phyloP scores from a whole-genome alignment of 2,888 invertebrate species.

The Protophormia terraenovae region DNA sequence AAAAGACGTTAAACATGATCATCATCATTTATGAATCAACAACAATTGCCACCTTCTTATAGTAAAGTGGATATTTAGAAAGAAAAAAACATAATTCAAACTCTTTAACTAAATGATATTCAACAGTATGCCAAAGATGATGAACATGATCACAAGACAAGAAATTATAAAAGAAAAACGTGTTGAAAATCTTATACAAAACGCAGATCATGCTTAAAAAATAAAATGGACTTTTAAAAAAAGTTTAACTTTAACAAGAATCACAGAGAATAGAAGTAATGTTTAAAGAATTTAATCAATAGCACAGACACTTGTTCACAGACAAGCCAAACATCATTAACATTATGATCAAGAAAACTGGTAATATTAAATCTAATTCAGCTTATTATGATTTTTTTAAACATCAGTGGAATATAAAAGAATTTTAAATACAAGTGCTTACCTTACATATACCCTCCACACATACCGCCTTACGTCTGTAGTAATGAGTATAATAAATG shows the following conservation, averaged over 20 bases:
- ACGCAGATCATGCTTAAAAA: background rate
- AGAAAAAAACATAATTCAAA: constrained; percentile 30
- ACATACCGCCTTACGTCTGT: constrained; percentile 86
- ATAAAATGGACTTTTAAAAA: constrained; percentile 28
- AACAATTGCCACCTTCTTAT: constrained; percentile 64
- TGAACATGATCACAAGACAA: constrained; percentile 6
- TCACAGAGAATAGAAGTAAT: constrained; percentile 26
- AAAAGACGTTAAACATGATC: constrained; percentile 44
- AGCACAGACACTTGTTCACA: constrained; percentile 47
- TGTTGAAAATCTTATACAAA: constrained; percentile 24
- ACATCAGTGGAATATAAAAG: constrained; percentile 11
- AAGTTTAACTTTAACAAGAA: constrained; percentile 61
- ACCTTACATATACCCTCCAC: constrained; percentile 92
- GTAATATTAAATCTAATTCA: background rate
- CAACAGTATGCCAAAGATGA: background rate
- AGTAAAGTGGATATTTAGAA: constrained; percentile 25
- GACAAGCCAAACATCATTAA: constrained; percentile 25
- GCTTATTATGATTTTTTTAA: background rate
- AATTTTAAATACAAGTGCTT: constrained; percentile 75
- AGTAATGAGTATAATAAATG: constrained; percentile 81
- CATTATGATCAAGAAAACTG: background rate
- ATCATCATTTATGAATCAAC: constrained; percentile 37
- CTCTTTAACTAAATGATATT: constrained; percentile 50
- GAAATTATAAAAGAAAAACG: constrained; percentile 15
- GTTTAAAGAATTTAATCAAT: constrained; percentile 42